Conservation (phyloP, 2,888 invertebrate species). For the Prosapia bicincta region DNA sequence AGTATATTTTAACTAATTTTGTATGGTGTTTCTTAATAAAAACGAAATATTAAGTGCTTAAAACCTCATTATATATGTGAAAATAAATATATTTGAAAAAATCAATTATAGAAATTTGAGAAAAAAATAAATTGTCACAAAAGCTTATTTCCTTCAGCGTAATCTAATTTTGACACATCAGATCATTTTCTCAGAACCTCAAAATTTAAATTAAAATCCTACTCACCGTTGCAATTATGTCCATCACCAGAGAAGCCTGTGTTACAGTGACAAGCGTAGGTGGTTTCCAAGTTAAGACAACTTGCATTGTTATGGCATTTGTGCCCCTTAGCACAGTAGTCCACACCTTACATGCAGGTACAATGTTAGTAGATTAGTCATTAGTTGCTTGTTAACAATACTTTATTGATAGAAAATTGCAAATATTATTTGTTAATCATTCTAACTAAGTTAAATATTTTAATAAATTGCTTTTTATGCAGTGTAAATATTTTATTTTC, state of each 20-base stretch:
- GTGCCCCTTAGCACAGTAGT: slow-evolving; percentile 86
- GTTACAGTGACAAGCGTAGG: slow-evolving; percentile 87
- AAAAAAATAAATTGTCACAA: slow-evolving; percentile 13
- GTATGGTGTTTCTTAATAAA: no score
- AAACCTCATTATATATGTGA: no score
- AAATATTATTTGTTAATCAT: neutral
- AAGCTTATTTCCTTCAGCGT: slow-evolving; percentile 3
- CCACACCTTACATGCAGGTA: slow-evolving; percentile 60
- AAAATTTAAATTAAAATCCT: slow-evolving; percentile 10
- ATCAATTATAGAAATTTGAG: no score
- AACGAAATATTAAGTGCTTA: no score
- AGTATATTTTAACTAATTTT: no score
- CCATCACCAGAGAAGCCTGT: slow-evolving; percentile 88
- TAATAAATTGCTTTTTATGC: no score
- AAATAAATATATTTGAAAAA: neutral
- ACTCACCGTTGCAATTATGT: slow-evolving; percentile 67
- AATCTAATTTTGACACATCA: neutral
- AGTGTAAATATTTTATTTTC: no score
- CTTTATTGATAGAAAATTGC: neutral
- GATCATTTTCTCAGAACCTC: neutral
- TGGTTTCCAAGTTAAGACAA: slow-evolving; percentile 87
- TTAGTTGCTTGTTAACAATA: neutral
- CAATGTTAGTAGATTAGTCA: neutral
- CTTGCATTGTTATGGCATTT: slow-evolving; percentile 87
- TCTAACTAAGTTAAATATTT: no score